Percentiles rank a stretch among this genome's conserved stretches.
phyloP scores from a whole-genome alignment of 35 echinoderm and acorn worm genomes.

The Amphiura filiformis region DNA sequence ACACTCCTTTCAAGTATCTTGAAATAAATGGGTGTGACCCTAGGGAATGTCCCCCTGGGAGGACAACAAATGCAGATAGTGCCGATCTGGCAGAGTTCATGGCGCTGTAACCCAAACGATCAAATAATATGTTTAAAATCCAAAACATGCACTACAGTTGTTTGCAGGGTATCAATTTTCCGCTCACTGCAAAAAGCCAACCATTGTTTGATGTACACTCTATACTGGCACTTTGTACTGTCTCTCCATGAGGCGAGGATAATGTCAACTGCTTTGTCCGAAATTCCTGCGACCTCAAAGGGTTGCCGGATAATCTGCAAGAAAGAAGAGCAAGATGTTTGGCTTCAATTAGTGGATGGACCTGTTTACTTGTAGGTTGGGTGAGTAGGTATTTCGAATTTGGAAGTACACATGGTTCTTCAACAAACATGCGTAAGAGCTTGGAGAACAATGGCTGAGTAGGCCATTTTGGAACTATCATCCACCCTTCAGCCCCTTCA shows the following conservation, averaged over 20 bases:
- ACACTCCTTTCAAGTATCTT: slow-evolving; percentile 63
- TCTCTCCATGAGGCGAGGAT: slow-evolving; percentile 65
- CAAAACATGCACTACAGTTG: slow-evolving; percentile 19
- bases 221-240: slow-evolving; percentile 48
- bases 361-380: slow-evolving; percentile 27
- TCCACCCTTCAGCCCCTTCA: slow-evolving; percentile 48
- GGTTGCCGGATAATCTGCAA: slow-evolving; percentile 68
- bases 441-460: slow-evolving; percentile 69
- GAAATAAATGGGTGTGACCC: slow-evolving; percentile 49
- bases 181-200: slow-evolving; percentile 45
- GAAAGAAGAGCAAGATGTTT: slow-evolving; percentile 24
- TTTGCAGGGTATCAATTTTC: slow-evolving; percentile 35
- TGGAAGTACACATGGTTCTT: slow-evolving; percentile 38
- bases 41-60: slow-evolving; percentile 5
- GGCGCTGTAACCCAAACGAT: slow-evolving; percentile 25
- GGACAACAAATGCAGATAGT: slow-evolving; percentile 31
- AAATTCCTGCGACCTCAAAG: slow-evolving; percentile 31
- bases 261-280: slow-evolving; percentile 33
- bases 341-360: slow-evolving; percentile 3
- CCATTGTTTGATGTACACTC: slow-evolving; percentile 51
- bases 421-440: slow-evolving; percentile 39
- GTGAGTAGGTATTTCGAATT: neutral
- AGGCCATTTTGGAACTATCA: slow-evolving; percentile 81
- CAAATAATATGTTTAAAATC: slow-evolving; percentile 25
- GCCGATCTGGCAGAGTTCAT: slow-evolving; percentile 61